These are phyloP conservation scores for Phyllostomus hastatus DNA, from an alignment of 2,113 vertebrate genomes.

Conservation along the genomic window DNA sequence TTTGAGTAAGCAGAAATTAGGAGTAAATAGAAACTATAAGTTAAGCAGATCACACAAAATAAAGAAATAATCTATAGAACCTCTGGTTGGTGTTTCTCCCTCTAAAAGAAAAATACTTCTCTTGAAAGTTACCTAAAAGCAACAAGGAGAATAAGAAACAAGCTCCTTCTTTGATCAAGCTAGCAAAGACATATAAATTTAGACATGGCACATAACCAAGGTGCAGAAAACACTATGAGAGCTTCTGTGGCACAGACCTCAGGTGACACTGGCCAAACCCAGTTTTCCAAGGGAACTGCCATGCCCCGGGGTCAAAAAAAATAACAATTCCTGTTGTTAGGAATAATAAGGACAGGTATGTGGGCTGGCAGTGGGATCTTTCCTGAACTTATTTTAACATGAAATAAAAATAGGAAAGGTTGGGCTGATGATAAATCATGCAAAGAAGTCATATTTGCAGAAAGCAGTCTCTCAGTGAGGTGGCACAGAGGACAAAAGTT, in stretches of 20 bases:
- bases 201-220: neutral
- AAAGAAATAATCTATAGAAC: neutral
- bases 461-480: neutral
- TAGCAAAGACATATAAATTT: neutral
- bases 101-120: neutral
- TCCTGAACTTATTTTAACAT: neutral
- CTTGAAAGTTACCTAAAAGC: neutral
- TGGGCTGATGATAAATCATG: neutral
- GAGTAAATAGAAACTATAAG: neutral
- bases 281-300: neutral
- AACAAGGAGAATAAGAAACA: neutral
- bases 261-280: neutral
- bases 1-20: neutral
- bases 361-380: neutral
- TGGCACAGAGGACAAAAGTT: neutral
- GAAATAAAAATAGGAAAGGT: neutral
- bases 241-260: neutral
- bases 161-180: neutral
- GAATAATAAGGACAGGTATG: neutral
- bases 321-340: neutral
- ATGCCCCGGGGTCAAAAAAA: neutral
- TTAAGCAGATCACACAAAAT: neutral
- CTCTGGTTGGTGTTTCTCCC: neutral
- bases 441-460: neutral
- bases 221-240: neutral